These are phyloP conservation scores for Liasis olivaceus DNA, from an alignment of 2,797 vertebrate species.

Conservation along the genomic window DNA sequence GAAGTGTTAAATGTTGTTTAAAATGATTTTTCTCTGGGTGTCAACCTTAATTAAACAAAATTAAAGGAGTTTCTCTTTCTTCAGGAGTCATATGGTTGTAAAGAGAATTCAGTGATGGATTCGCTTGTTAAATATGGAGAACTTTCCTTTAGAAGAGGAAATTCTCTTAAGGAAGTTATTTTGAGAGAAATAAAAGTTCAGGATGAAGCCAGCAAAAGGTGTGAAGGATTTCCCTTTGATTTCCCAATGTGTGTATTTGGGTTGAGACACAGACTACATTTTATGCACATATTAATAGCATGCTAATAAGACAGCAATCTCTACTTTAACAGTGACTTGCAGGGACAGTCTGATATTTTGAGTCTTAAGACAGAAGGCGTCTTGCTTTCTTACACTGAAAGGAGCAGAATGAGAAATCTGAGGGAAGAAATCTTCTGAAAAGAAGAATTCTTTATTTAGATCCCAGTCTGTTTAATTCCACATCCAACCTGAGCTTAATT, in stretches of 20 bases:
- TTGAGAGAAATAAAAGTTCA: conserved; percentile 75
- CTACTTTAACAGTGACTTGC: conserved; percentile 60
- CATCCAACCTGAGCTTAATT: background rate
- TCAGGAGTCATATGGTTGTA: background rate
- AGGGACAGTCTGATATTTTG: conserved; percentile 51
- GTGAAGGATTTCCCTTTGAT: conserved; percentile 79
- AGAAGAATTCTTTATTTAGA: background rate
- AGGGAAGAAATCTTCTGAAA: background rate
- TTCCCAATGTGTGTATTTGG: conserved; percentile 81
- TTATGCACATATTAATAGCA: conserved; percentile 78
- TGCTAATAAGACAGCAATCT: conserved; percentile 70
- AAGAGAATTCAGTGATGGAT: conserved; percentile 57
- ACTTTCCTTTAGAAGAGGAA: conserved; percentile 75
- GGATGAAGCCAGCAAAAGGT: conserved; percentile 77
- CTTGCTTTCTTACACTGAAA: background rate
- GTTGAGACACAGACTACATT: conserved; percentile 73
- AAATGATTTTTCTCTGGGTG: background rate
- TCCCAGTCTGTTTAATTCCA: background rate
- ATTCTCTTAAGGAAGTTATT: conserved; percentile 76
- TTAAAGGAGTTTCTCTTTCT: conserved; percentile 38
- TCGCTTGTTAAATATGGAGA: conserved; percentile 71
- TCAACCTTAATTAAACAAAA: conserved; percentile 24
- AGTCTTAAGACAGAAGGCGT: conserved; percentile 39
- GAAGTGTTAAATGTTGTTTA: background rate
- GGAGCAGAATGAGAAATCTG: background rate